These are phyloP conservation scores for Machimus atricapillus DNA, from an alignment of 2,888 invertebrate genomes.

Conservation along the genomic window DNA sequence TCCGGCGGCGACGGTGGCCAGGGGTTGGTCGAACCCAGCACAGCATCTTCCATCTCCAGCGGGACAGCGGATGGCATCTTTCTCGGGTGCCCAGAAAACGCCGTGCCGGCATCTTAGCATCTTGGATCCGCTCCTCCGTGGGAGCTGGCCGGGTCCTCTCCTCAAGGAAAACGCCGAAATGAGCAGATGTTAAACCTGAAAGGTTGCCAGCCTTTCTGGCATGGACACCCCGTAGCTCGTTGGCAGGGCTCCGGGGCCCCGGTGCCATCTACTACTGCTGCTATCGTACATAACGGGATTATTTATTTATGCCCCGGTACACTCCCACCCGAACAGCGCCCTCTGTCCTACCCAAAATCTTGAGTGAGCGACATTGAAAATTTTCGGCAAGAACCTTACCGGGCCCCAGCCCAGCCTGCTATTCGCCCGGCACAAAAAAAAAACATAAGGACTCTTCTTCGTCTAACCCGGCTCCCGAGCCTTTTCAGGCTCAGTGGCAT, in stretches of 20 bases:
- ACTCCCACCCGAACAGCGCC: background rate
- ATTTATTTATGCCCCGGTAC: background rate
- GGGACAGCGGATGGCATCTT: background rate
- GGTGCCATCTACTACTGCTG: background rate
- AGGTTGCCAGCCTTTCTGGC: constrained; percentile 2
- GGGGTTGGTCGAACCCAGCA: background rate
- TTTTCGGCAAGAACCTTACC: background rate
- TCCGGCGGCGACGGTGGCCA: background rate
- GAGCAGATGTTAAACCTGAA: constrained; percentile 27
- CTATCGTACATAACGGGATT: background rate
- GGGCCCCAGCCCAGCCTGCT: background rate
- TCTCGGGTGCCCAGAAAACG: background rate
- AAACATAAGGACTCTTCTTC: background rate
- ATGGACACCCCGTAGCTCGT: background rate
- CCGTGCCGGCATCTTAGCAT: background rate
- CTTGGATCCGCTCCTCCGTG: background rate
- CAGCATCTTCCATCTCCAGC: background rate
- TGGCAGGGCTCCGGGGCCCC: background rate
- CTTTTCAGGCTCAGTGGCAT: background rate
- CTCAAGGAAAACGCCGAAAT: background rate
- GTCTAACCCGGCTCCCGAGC: background rate
- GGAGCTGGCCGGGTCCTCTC: background rate
- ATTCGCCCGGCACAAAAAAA: background rate
- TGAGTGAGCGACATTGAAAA: constrained; percentile 21
- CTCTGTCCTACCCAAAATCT: background rate